Evolutionary conservation across 35 echinoderm and acorn worm species (phyloP), one percentile per base, ranked within the genome.

Genomic region (Patiria miniata): DNA sequence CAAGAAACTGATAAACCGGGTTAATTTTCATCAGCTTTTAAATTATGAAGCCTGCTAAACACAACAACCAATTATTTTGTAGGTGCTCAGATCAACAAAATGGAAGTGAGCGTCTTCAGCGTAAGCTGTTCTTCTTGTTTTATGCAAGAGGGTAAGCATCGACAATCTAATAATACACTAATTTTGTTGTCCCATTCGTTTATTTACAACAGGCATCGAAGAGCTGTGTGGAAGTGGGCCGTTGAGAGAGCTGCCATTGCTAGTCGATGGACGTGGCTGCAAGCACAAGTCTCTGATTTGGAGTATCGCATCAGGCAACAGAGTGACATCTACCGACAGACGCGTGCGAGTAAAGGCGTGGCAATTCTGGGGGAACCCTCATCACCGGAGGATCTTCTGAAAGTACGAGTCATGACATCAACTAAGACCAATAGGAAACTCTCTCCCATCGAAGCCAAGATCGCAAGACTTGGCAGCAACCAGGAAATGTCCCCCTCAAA

Each of bases 141-240:
- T 47, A 6, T 47, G 4, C 4, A 47, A 47, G 4, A 47, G 4
- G 42, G 4, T 4, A 6, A 47, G 4, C 12, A 6, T 6, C 12
- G 42, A 47, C 19, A 36, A 34, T n/a, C 61, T 14, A 69, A 0
- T 18, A 22, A 7, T 23, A 8, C 16, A 68, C 8, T 9, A 8
- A n/a, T 30, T 36, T 73, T 36, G 65, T 73, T 73, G 19, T 36
- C 29, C 65, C 26, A 60, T 60, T 59, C 28, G 57, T 60, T n/a
- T 57, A n/a, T 57, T 36, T 5, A 87, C 79, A 81, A 12, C 82
- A 99, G 96, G 76, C 93, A 99, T 78, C 91, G 82, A 55, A 54
- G 96, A 77, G 93, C 96, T 53, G 82, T 94, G 18, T 94, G 96
- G 96, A 94, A 94, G 82, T 99, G 96, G 96, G 95, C 96, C 9